A percentile compares a stretch with the other conserved stretches of the same genome.
phyloP scores from a whole-genome alignment of 2,797 vertebrate genomes.

The Esox masquinongy region DNA sequence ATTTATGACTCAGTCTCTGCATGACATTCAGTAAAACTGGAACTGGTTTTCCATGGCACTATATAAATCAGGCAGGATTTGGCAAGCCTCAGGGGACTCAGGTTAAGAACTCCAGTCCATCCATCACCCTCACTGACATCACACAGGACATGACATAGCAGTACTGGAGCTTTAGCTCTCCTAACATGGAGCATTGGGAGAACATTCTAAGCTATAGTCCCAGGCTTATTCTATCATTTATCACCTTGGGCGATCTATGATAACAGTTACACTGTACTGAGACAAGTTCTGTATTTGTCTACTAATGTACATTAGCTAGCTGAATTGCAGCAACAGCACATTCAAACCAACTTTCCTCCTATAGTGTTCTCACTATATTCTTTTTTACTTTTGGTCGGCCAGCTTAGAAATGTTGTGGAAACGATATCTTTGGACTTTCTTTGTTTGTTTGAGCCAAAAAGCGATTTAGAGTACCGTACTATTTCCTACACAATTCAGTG shows the following conservation, averaged over 20 bases:
- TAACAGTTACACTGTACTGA: background rate
- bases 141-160: background rate
- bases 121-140: background rate
- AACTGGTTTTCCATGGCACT: constrained; percentile 1
- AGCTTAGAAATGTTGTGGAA: no score
- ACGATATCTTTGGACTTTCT: no score
- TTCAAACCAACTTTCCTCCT: no score
- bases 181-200: background rate
- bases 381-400: no score
- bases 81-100: background rate
- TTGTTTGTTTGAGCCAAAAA: no score
- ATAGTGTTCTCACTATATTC: no score
- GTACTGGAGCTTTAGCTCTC: background rate
- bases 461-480: no score
- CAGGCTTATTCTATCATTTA: background rate
- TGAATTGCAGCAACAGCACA: background rate
- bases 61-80: constrained; percentile 7
- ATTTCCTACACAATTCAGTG: no score
- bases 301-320: background rate
- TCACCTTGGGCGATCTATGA: background rate
- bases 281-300: background rate
- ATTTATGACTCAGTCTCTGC: background rate
- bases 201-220: background rate
- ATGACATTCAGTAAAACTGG: constrained; percentile 7
- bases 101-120: background rate